These are phyloP conservation scores for Norana najaformis DNA, from an alignment of 2,888 invertebrate genomes.

Conservation along the genomic window DNA sequence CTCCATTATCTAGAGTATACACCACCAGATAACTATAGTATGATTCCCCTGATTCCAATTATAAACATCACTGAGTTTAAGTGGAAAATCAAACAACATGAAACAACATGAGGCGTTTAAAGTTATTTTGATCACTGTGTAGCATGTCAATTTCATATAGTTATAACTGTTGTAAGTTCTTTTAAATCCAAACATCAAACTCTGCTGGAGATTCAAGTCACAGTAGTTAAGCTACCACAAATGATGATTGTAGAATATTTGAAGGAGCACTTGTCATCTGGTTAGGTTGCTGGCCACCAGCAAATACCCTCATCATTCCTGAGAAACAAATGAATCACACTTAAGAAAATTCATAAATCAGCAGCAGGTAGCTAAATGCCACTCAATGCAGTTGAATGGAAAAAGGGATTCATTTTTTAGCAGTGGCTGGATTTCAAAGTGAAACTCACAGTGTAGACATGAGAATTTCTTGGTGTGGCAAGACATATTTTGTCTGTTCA, in stretches of 20 bases:
- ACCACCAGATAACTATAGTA: not conserved
- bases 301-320: conserved; percentile 45
- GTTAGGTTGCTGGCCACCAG: conserved; percentile 49
- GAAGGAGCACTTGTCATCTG: conserved; percentile 46
- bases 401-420: not conserved
- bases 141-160: not conserved
- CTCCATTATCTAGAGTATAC: too few relatives aligned
- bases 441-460: not conserved
- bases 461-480: not conserved
- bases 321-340: not conserved
- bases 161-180: not conserved
- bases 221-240: conserved; percentile 17
- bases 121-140: not conserved
- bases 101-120: not conserved
- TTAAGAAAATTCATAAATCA: not conserved
- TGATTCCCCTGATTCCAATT: too few relatives aligned
- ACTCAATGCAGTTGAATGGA: not conserved
- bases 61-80: too few relatives aligned
- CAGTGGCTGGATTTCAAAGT: too few relatives aligned
- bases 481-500: not conserved
- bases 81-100: not conserved
- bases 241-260: conserved; percentile 27
- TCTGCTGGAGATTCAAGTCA: not conserved
- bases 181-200: not conserved
- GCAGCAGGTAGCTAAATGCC: not conserved